A percentile compares a stretch with the other conserved stretches of the same genome.
Conservation (phyloP, 2,888 invertebrate species). For the Pristionchus mayeri region DNA sequence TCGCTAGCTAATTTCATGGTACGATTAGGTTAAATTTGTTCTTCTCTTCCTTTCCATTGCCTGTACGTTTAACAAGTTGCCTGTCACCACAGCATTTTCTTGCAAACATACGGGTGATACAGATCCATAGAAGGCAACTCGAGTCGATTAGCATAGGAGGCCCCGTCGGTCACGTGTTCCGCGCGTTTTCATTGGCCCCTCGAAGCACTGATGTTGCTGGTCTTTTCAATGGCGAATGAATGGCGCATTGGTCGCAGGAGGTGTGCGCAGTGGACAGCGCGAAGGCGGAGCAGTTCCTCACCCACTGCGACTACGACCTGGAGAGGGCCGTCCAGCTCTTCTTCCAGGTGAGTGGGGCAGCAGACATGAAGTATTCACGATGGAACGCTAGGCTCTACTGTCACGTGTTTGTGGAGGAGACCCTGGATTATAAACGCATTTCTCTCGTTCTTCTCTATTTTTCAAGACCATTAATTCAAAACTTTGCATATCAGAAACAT, state of each 20-base stretch:
- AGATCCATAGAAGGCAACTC: background rate
- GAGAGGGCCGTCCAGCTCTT: conserved; percentile 55
- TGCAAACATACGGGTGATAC: too few relatives aligned
- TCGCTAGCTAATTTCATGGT: conserved; percentile 23
- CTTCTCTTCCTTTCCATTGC: background rate
- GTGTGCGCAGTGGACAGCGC: conserved; percentile 54
- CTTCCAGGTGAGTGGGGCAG: conserved; percentile 51
- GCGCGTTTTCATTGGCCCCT: background rate
- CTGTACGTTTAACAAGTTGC: background rate
- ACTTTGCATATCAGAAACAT: too few relatives aligned
- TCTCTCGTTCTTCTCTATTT: background rate
- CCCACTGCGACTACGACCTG: conserved; percentile 55
- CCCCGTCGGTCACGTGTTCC: background rate
- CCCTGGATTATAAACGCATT: background rate
- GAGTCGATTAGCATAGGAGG: background rate
- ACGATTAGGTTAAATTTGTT: background rate
- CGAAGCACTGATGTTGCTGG: too few relatives aligned
- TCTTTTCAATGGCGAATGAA: too few relatives aligned
- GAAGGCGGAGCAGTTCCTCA: conserved; percentile 52
- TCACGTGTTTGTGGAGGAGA: too few relatives aligned
- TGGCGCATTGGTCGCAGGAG: conserved; percentile 47
- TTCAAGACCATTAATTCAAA: too few relatives aligned
- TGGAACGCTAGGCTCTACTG: too few relatives aligned
- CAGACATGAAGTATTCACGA: too few relatives aligned
- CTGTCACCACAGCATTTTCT: too few relatives aligned